Percentiles rank a stretch among this genome's conserved stretches.
These are phyloP conservation scores for Pimephales promelas DNA, from an alignment of 2,113 vertebrate genomes.

Conservation along the genomic window DNA sequence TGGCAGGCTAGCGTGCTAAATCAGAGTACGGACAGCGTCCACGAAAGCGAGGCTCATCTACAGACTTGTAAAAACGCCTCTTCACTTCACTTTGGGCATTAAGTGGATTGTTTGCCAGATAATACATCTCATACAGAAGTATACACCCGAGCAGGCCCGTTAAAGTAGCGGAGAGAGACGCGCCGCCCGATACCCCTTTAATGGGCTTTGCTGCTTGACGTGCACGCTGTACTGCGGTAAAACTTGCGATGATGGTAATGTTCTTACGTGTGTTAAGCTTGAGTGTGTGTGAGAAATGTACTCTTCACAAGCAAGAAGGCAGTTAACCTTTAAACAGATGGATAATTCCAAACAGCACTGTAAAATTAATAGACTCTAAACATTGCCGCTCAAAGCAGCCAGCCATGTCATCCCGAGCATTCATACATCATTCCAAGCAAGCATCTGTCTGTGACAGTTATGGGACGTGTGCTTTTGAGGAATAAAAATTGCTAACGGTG, in stretches of 20 bases:
- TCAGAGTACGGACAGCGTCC: constrained; percentile 68
- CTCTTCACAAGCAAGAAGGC: constrained; percentile 81
- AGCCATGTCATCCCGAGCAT: constrained; percentile 49
- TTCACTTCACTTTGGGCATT: constrained; percentile 70
- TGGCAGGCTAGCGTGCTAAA: constrained; percentile 71
- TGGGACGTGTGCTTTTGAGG: constrained; percentile 57
- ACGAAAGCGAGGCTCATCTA: constrained; percentile 67
- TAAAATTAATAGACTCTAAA: constrained; percentile 84
- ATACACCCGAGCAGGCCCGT: constrained; percentile 47
- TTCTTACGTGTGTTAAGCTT: constrained; percentile 31
- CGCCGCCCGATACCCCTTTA: constrained; percentile 59
- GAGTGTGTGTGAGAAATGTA: constrained; percentile 75
- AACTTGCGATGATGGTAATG: constrained; percentile 54
- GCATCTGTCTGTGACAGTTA: constrained; percentile 59
- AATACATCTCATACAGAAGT: constrained; percentile 68
- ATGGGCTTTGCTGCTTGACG: constrained; percentile 50
- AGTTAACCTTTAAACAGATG: constrained; percentile 92
- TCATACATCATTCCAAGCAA: constrained; percentile 51
- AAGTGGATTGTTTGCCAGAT: constrained; percentile 73
- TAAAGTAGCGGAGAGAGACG: constrained; percentile 47
- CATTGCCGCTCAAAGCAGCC: constrained; percentile 58
- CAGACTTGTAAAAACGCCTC: constrained; percentile 72
- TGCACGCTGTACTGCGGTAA: constrained; percentile 55
- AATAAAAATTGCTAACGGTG: constrained; percentile 54
- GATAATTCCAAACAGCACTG: constrained; percentile 83